phyloP scores from a whole-genome alignment of 2,113 vertebrate species.

The Eclectus roratus region DNA sequence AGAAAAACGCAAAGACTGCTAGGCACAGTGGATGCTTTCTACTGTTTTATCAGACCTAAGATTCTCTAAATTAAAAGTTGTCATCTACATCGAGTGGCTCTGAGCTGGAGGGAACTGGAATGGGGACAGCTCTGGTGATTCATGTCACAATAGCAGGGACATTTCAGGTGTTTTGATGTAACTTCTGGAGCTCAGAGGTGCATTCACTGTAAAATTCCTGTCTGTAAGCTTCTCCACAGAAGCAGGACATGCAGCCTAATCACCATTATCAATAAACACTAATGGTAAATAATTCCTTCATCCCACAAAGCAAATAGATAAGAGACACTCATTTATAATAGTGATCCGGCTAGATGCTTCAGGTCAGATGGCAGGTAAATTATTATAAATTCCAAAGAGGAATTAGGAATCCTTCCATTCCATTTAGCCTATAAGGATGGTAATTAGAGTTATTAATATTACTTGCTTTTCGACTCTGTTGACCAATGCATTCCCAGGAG shows the following conservation, averaged over 20 bases:
- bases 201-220: not conserved
- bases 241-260: not conserved
- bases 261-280: slow-evolving; percentile 13
- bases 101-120: not conserved
- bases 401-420: slow-evolving; percentile 30
- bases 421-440: not conserved
- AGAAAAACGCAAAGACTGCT: not conserved
- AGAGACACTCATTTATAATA: not conserved
- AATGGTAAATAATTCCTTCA: slow-evolving; percentile 30
- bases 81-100: not conserved
- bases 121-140: not conserved
- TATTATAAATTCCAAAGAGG: slow-evolving; percentile 40
- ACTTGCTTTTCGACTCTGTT: not conserved
- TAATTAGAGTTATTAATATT: slow-evolving; percentile 57
- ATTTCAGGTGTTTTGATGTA: not conserved
- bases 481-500: not conserved
- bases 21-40: not conserved
- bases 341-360: not conserved
- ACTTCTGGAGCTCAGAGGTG: not conserved
- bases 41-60: not conserved
- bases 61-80: not conserved
- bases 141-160: not conserved
- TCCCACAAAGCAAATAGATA: not conserved
- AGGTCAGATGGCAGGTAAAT: slow-evolving; percentile 34
- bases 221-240: not conserved